Evolutionary conservation across 2,797 vertebrate genomes (phyloP), one percentile per base, ranked within the genome.

Genomic region (Microctenopoma lineatum): DNA sequence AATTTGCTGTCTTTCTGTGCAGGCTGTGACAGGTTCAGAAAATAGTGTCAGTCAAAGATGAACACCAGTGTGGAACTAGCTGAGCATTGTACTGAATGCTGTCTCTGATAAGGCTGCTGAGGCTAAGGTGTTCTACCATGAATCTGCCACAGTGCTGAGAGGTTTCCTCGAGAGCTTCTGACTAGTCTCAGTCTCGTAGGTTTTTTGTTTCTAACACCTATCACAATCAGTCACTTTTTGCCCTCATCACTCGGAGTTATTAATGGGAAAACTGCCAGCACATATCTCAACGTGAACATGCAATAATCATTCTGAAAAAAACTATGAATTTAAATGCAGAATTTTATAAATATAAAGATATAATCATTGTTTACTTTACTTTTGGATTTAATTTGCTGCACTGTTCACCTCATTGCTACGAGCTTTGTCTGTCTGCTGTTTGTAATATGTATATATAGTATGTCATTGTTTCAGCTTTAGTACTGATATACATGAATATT

Each of bases 211-310:
- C 11, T 36, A 7, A 65, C 27, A 41, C 39, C 11, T 29, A 38
- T 51, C 13, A 44, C 25, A 57, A 44, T n/a, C n/a, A n/a, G n/a
- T n/a, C n/a, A n/a, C n/a, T 45, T 52, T 15, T 41, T 56, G n/a
- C 41, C 44, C 2, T 16, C 42, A 36, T 16, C 10, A 44, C 14
- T 18, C 13, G 2, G 11, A 1, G 11, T 38, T 32, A 32, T 32
- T 32, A 32, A 32, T 32, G 29, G 29, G 29, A 32, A 32, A 32
- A 32, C 27, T 34, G 29, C 29, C 32, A 34, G 32, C 32, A 34
- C 32, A 8, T 1, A 34, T 34, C 7, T 34, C 32, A 34, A 34
- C 29, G 5, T 34, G 32, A 34, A 34, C 32, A 34, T 34, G 7
- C 32, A 7, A 34, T 8, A 34, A 34, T 34, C 7, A 34, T 2